phyloP scores from a whole-genome alignment of 2,113 vertebrate species.

The Muntiacus reevesi region DNA sequence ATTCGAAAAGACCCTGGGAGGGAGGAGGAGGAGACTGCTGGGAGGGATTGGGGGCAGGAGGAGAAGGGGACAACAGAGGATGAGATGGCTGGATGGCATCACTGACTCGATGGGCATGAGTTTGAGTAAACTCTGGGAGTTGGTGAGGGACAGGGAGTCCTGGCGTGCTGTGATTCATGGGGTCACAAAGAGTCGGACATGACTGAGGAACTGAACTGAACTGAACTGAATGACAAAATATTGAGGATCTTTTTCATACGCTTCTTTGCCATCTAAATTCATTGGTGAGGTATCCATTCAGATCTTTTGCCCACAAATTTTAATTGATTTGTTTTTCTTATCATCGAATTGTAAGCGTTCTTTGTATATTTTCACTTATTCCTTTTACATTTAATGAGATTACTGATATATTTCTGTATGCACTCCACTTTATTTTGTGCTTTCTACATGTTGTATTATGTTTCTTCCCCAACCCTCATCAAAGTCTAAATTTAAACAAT shows the following conservation, averaged over 20 bases:
- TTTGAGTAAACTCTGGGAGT: not conserved
- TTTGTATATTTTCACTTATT: not conserved
- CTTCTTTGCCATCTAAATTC: not conserved
- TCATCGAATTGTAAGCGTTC: not conserved
- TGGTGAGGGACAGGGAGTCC: not conserved
- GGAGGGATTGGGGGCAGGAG: too few species aligned
- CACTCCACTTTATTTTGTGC: not conserved
- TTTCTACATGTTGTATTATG: not conserved
- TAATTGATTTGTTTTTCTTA: not conserved
- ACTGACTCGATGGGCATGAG: accelerated
- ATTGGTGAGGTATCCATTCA: not conserved
- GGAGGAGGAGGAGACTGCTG: too few species aligned
- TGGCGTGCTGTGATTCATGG: accelerated
- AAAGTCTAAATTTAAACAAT: not conserved
- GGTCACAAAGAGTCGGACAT: not conserved
- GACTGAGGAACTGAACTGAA: not conserved
- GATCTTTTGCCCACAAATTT: not conserved
- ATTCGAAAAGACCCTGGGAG: too few species aligned
- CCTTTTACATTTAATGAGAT: not conserved
- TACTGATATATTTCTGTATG: not conserved
- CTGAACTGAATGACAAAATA: not conserved
- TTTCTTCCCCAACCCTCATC: not conserved
- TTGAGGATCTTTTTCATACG: not conserved
- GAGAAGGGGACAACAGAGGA: too few species aligned
- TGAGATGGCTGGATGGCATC: too few species aligned